Conservation (phyloP, 2,113 vertebrate genomes). For the Cryptotis parvus region DNA sequence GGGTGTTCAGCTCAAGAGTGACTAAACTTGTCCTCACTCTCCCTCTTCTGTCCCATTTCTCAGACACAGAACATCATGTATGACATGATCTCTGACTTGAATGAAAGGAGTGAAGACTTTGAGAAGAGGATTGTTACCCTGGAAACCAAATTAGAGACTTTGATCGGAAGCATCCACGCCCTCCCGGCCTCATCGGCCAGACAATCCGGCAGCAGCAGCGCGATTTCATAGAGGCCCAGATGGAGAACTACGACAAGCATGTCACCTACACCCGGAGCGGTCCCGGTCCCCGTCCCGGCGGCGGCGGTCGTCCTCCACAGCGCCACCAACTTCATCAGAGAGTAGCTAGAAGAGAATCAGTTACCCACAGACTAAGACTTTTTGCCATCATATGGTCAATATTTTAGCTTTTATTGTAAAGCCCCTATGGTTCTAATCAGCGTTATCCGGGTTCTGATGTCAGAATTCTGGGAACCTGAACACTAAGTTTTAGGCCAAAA, state of each 20-base stretch:
- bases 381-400: conserved; percentile 99
- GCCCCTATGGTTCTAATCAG: conserved; percentile 99
- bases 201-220: conserved; percentile 97
- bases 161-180: conserved; percentile 97
- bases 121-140: conserved; percentile 98
- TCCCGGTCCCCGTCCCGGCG: conserved; percentile 95
- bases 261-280: conserved; percentile 91
- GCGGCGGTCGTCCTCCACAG: conserved; percentile 96
- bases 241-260: conserved; percentile 95
- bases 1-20: background rate
- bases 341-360: conserved; percentile 97
- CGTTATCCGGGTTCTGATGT: conserved; percentile 98
- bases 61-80: conserved; percentile 99
- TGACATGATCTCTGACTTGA: conserved; percentile 98
- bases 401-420: conserved; percentile 99
- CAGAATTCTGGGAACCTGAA: conserved; percentile 96
- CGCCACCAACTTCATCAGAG: conserved; percentile 98
- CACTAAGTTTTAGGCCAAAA: conserved; percentile 96
- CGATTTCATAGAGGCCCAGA: conserved; percentile 96
- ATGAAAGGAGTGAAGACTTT: conserved; percentile 98
- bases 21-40: background rate
- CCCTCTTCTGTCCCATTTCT: conserved; percentile 79
- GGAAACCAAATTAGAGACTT: conserved; percentile 97
- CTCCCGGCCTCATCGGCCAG: conserved; percentile 98
- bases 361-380: conserved; percentile 94